A percentile compares a stretch with the other conserved stretches of the same genome.
These are phyloP conservation scores for Myzus persicae DNA, from an alignment of 1,140 invertebrate genomes.

Conservation along the genomic window DNA sequence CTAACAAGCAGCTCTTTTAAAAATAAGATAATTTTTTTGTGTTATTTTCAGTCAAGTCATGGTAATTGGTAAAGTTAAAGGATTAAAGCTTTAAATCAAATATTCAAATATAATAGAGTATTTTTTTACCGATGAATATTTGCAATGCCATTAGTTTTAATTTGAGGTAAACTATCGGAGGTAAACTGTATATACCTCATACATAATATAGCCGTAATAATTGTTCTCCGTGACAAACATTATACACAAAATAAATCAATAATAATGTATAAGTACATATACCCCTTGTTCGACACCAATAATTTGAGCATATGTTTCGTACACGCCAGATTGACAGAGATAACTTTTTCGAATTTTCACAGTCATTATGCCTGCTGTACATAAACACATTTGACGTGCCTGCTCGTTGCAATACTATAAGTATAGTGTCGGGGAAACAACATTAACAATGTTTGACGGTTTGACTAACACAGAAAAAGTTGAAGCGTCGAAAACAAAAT, in stretches of 20 bases:
- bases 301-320: background rate
- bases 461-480: background rate
- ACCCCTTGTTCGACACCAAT: background rate
- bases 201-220: background rate
- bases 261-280: background rate
- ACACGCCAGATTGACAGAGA: conserved; percentile 16
- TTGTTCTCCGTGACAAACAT: background rate
- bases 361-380: background rate
- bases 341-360: background rate
- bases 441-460: conserved; percentile 23
- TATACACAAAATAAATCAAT: background rate
- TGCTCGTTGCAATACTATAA: background rate
- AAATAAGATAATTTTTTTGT: no score
- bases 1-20: background rate
- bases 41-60: background rate
- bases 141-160: background rate
- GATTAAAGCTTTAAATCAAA: background rate
- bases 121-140: background rate
- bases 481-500: background rate
- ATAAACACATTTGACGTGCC: background rate
- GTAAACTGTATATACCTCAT: no score
- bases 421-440: background rate
- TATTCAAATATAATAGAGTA: background rate
- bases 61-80: background rate
- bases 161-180: background rate